Evolutionary conservation across 2,113 vertebrate species (phyloP), one percentile per base, ranked within the genome.

Genomic region (Onychorhynchus coronatus): DNA sequence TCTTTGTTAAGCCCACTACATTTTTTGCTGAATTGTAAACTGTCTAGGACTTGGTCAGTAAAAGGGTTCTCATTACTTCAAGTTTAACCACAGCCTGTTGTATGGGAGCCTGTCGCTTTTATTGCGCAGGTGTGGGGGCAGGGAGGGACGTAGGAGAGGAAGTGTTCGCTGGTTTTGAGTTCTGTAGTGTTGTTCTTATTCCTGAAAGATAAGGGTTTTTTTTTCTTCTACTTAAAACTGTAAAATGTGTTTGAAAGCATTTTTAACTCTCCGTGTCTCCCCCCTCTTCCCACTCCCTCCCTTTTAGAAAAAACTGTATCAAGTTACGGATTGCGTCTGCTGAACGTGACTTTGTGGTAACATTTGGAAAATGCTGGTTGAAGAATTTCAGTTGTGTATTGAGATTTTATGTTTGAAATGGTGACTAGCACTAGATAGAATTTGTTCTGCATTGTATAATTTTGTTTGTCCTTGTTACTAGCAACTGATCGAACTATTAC

Each of bases 231-330:
- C 52, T 83, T 75, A 42, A 68, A 67, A 56, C 13, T 68, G 16
- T 27, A 49, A 44, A 77, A 37, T 4, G 3, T 25, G 7, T 62
- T 90, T 65, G 33, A 67, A 96, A 86, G 11, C 55, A 18, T 41
- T 62, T 65, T 70, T 70, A 30, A 19, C 28, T 66, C 33, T 11
- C 8, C 11, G 7, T 17, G 11, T 30, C 4, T 59, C 3, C 5
- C 1, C 1, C 2, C 17, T 25, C 19, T 63, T 41, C 37, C 18
- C 22, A 18, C 30, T 12, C 18, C 11, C 5, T 1, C 2, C 7
- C 16, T 33, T 66, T 58, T 75, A 82, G 33, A 72, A 41, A 61
- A 49, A 12, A 9, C 8, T 53, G 4, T 42, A 6, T 35, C 5
- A 31, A 84, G 8, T 74, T 79, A 9, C 5, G 8, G 50, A 31